Base-by-base conservation (phyloP, 2,888 invertebrate species). In the Gerris lacustris region DNA sequence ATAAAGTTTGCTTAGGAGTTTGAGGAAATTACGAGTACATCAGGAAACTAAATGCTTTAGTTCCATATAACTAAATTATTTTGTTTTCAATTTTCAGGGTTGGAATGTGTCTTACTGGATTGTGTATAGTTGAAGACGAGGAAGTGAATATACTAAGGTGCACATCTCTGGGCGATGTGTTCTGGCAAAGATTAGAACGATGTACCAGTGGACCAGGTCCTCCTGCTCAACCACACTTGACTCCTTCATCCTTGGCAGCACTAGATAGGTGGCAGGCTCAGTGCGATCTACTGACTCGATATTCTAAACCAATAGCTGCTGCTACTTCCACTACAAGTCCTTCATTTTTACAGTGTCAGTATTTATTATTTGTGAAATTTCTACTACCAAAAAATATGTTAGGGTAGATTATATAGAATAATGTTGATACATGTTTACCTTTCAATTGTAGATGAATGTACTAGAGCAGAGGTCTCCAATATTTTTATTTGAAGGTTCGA, bases 131-230 rank as follows among this genome's bases (percentile, higher is more conserved):
- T 5, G 71, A 71, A 44, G 62, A 18, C n/a, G 17, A 43, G 43
- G 67, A 45, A 15, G 47, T 69, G n/a, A 63, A 7, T 43, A 9
- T 71, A 11, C 45, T 71, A 5, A 69, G 69, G 6, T 31, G 17
- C 55, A 69, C 71, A 9, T 68, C 68, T 43, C 6, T 71, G 15
- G 71, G 71, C 5, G 71, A 71, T 69, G 67, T 71, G 15, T 71
- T 71, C 17, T 63, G 45, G 17, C 71, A 71, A 47, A 62, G 63
- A 11, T 47, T 71, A 15, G 45, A 7, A 11, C 68, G 66, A 43
- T n/a, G 66, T n/a, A 15, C 66, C 17, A 15, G 17, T 64, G 64
- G 64, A n/a, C 18, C 18, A 69, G 45, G 15, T 0, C 45, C 18
- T 17, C 43, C n/a, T 11, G 31, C 6, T 2, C 44, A 67, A 31